Evolutionary conservation across 2,113 vertebrate genomes (phyloP).

Genomic region (Hippotragus niger): DNA sequence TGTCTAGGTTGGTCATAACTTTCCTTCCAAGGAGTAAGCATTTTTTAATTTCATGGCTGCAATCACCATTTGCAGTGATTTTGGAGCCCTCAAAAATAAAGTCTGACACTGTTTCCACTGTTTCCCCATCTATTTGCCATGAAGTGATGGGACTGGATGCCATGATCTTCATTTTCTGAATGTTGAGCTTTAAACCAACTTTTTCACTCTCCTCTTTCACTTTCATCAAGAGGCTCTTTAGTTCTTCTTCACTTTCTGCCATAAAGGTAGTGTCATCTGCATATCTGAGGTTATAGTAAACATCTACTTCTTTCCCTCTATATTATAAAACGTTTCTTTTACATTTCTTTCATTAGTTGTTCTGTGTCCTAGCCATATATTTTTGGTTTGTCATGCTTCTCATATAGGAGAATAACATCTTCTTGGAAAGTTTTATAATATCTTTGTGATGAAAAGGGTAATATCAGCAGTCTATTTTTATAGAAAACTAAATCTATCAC

Average conservation of each 20-base stretch:
- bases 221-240: not conserved
- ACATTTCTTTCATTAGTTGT: not conserved
- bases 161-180: not conserved
- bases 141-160: not conserved
- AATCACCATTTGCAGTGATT: not conserved
- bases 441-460: not conserved
- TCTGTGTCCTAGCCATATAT: not conserved
- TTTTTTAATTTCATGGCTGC: not conserved
- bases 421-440: not conserved
- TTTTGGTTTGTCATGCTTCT: not conserved
- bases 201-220: not conserved
- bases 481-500: not conserved
- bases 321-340: not conserved
- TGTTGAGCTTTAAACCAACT: not conserved
- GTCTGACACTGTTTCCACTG: not conserved
- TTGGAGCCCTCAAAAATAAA: not conserved
- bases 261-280: not conserved
- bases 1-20: not conserved
- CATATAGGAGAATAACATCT: not conserved
- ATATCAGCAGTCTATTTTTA: not conserved
- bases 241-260: not conserved
- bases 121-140: not conserved
- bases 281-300: not conserved
- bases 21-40: not conserved
- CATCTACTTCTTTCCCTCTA: not conserved